Conservation (phyloP, 92 coral and sea anemone species). For the Epizoanthus ramosus region DNA sequence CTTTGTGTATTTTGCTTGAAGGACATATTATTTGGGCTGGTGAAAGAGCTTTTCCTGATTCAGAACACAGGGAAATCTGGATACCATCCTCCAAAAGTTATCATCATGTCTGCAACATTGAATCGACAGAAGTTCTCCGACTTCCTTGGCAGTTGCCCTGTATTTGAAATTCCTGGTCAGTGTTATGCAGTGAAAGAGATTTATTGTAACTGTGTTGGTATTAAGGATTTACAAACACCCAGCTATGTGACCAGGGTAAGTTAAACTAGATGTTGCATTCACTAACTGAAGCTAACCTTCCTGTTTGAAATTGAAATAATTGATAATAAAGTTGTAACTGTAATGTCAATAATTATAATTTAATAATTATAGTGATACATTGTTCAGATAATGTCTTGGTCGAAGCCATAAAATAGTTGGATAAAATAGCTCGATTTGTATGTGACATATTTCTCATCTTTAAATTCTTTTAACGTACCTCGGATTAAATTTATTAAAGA, state of each 20-base stretch:
- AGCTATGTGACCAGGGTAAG: slow-evolving; percentile 80
- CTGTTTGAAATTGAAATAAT: too few relatives aligned
- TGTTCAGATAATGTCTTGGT: too few relatives aligned
- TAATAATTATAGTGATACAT: too few relatives aligned
- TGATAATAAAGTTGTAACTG: too few relatives aligned
- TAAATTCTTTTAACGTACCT: too few relatives aligned
- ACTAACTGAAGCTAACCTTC: not conserved
- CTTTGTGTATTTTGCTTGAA: slow-evolving; percentile 23
- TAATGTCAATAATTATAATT: too few relatives aligned
- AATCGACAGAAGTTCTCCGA: slow-evolving; percentile 86
- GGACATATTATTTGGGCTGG: slow-evolving; percentile 94
- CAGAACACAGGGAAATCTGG: slow-evolving; percentile 15
- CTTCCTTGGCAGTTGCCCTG: slow-evolving; percentile 86
- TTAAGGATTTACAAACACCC: slow-evolving; percentile 76
- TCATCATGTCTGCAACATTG: slow-evolving; percentile 92
- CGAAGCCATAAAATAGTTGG: too few relatives aligned
- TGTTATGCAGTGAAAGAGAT: slow-evolving; percentile 76
- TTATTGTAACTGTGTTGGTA: slow-evolving; percentile 73
- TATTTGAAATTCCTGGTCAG: slow-evolving; percentile 91
- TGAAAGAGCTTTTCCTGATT: slow-evolving; percentile 73
- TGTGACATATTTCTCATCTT: too few relatives aligned
- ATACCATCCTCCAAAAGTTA: slow-evolving; percentile 59
- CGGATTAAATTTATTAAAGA: too few relatives aligned
- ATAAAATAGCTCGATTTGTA: too few relatives aligned
- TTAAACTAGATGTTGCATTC: not conserved